phyloP scores from a whole-genome alignment of 2,113 vertebrate genomes.

The Ibidorhyncha struthersii region DNA sequence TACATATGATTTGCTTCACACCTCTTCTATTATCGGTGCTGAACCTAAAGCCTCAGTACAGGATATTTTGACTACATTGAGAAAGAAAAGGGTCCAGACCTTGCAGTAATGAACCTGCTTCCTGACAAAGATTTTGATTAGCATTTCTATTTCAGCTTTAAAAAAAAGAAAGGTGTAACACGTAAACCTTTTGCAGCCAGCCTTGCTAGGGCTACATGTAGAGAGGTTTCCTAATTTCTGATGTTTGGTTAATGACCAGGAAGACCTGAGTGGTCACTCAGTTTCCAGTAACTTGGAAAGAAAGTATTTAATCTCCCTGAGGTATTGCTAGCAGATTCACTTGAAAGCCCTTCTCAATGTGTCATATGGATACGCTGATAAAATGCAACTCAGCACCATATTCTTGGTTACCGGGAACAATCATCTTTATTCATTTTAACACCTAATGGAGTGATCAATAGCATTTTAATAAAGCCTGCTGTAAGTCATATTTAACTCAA shows the following conservation, averaged over 20 bases:
- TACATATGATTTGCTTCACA: neutral
- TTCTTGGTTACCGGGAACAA: neutral
- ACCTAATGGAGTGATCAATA: conserved; percentile 26
- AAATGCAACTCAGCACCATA: neutral
- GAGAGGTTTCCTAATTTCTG: neutral
- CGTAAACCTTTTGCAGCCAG: neutral
- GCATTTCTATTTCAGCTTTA: neutral
- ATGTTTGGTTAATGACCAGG: neutral
- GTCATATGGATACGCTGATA: neutral
- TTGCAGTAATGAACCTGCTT: neutral
- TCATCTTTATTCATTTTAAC: conserved; percentile 11
- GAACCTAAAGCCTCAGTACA: neutral
- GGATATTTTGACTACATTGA: neutral
- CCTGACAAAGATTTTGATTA: neutral
- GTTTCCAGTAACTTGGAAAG: neutral
- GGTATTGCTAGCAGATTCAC: neutral
- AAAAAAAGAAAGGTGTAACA: neutral
- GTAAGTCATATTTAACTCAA: conserved; percentile 17
- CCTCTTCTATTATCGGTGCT: neutral
- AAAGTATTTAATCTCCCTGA: neutral
- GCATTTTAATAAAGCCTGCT: neutral
- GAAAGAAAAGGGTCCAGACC: neutral
- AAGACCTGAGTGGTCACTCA: neutral
- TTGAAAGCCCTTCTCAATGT: neutral
- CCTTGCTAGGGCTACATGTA: neutral